Evolutionary conservation across 2,113 vertebrate genomes (phyloP), one percentile per base, ranked within the genome.

Genomic region (Echinops telfairi): DNA sequence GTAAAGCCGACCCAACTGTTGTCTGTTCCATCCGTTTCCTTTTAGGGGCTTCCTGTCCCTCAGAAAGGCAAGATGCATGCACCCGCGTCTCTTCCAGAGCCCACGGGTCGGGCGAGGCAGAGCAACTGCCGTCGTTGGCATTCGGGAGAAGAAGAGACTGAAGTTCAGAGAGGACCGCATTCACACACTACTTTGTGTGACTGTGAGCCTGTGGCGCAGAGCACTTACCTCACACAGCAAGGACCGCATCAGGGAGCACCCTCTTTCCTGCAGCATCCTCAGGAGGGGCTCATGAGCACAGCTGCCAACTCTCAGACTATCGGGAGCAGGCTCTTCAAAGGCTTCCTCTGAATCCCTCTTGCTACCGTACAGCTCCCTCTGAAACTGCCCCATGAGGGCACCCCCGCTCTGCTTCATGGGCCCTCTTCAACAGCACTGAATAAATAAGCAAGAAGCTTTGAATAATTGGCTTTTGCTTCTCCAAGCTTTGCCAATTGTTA

Each of bases 401-500:
- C 38, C 33, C 33, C 9, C 47, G 81, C 62, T 86, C 47, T 1
- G 87, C 27, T 53, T 79, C 47, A 57, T 38, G 73, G 36, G 23
- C 23, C 53, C 87, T 93, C 77, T 90, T 88, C 58, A 80, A 73
- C 2, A 84, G 58, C 81, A 80, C 53, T 58, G 58, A 90, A n/a
- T 58, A 89, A 94, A 84, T 64, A 87, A 83, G 80, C 19, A 80
- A 82, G 43, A 53, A 64, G 89, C 89, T 88, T 90, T 60, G 86
- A 86, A 76, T 96, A 95, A 97, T 80, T 91, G 92, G 33, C 77
- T 91, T 95, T 89, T 86, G 89, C 91, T 89, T 91, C 91, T 95
- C 92, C 75, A 88, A 94, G 77, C 47, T 53, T 53, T 53, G 47
- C 62, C 87, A 88, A 58, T 77, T 90, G 94, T 87, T 94, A 94